These are phyloP conservation scores for Enteromius viviparus DNA, from an alignment of 2,797 vertebrate genomes.

Conservation along the genomic window DNA sequence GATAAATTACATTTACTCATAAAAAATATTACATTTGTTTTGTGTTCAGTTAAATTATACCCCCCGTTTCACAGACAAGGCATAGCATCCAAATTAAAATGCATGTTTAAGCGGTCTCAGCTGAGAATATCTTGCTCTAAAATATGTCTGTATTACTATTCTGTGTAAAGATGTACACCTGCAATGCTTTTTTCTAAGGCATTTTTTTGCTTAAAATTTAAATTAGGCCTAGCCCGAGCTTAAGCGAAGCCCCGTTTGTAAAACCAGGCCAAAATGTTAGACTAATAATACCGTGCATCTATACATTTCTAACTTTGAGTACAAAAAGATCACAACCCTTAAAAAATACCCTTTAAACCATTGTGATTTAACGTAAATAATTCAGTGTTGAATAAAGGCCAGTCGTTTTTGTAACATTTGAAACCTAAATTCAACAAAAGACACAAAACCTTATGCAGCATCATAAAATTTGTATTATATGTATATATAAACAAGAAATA, in stretches of 20 bases:
- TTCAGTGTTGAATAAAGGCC: constrained; percentile 11
- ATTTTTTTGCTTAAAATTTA: no score
- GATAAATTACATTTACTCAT: background rate
- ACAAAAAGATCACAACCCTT: background rate
- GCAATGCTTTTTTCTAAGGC: no score
- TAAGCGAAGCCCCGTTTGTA: no score
- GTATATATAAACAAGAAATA: constrained; percentile 6
- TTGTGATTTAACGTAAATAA: background rate
- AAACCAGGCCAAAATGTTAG: no score
- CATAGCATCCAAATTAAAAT: no score
- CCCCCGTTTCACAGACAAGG: no score
- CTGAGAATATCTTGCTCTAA: no score
- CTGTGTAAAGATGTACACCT: background rate
- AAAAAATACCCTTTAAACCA: background rate
- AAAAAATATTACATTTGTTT: background rate
- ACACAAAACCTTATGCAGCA: background rate
- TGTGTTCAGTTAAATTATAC: background rate
- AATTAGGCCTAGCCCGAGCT: no score
- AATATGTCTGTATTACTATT: background rate
- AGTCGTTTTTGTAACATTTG: constrained; percentile 44
- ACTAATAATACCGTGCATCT: background rate
- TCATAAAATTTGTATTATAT: background rate
- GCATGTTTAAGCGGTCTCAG: no score
- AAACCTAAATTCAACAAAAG: background rate
- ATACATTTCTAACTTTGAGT: background rate